Evolutionary conservation across 2,113 vertebrate species (phyloP).

Genomic region (Dipodomys stephensi): DNA sequence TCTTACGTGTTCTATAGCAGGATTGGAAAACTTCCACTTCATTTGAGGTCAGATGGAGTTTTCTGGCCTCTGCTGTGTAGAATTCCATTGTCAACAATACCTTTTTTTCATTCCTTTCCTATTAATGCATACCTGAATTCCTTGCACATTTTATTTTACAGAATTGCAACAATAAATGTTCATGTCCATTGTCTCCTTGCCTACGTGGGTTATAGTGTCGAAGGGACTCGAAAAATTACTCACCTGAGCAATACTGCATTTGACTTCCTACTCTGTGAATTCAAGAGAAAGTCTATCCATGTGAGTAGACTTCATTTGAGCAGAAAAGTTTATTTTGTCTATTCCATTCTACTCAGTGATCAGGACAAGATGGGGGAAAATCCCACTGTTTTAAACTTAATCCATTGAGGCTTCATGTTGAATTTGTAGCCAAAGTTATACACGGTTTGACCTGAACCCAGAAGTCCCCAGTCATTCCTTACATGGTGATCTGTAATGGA

Average conservation of each 20-base stretch:
- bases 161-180: neutral
- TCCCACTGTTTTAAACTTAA: neutral
- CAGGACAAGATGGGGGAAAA: neutral
- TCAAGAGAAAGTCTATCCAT: neutral
- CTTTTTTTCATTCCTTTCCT: neutral
- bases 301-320: rapidly evolving
- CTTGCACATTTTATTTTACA: neutral
- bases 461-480: neutral
- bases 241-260: neutral
- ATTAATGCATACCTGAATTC: neutral
- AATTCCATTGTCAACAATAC: neutral
- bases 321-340: neutral
- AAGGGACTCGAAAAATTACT: neutral
- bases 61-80: too few relatives aligned
- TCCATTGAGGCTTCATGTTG: neutral
- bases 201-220: rapidly evolving
- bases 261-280: neutral
- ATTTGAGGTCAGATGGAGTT: neutral
- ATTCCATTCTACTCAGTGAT: neutral
- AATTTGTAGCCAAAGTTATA: neutral
- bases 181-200: too few relatives aligned
- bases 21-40: neutral
- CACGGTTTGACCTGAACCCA: neutral
- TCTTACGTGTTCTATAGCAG: neutral
- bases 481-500: neutral